Evolutionary conservation across 2,888 invertebrate genomes (phyloP).

Genomic region (Diarsia mendica): DNA sequence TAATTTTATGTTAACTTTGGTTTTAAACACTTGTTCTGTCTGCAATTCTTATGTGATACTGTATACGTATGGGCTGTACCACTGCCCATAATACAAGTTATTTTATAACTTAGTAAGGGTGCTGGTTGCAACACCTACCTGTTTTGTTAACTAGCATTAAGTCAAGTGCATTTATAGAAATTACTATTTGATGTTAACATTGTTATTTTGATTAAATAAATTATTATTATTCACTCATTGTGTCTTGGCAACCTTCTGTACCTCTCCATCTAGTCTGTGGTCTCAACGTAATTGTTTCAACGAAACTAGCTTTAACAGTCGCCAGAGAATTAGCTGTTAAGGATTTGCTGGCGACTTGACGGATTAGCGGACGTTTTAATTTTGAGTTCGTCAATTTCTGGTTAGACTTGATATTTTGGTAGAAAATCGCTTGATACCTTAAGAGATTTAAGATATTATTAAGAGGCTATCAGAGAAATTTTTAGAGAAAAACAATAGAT

Average conservation of each 20-base stretch:
- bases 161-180: too few relatives aligned
- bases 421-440: not conserved
- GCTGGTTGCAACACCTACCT: too few relatives aligned
- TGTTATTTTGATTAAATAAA: too few relatives aligned
- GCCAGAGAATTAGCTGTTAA: constrained; percentile 68
- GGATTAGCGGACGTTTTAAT: constrained; percentile 46
- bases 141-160: too few relatives aligned
- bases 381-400: constrained; percentile 30
- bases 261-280: not conserved
- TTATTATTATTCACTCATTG: not conserved
- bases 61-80: too few relatives aligned
- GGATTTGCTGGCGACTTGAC: constrained; percentile 64
- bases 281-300: constrained; percentile 77
- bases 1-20: too few relatives aligned
- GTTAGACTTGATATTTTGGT: not conserved
- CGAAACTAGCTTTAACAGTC: constrained; percentile 68
- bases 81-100: too few relatives aligned
- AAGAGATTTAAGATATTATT: not conserved
- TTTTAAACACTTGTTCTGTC: too few relatives aligned
- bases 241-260: constrained; percentile 16
- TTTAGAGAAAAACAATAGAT: not conserved
- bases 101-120: too few relatives aligned
- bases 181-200: too few relatives aligned
- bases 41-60: too few relatives aligned
- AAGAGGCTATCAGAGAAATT: not conserved